Percentiles rank a stretch among this genome's conserved stretches.
These are phyloP conservation scores for Cheilinus undulatus DNA, from an alignment of 2,113 vertebrate species.

Conservation along the genomic window DNA sequence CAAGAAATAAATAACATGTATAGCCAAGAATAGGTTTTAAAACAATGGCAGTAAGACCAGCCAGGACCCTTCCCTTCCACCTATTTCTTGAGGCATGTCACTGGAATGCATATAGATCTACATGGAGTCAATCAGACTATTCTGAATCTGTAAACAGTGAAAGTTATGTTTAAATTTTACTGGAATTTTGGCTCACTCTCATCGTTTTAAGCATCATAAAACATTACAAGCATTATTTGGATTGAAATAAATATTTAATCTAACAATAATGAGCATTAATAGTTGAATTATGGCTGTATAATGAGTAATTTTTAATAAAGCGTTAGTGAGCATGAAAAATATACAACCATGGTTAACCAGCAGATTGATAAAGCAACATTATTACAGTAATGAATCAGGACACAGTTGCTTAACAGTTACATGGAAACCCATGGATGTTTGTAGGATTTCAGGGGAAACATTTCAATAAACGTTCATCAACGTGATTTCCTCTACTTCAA, in stretches of 20 bases:
- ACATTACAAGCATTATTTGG: neutral
- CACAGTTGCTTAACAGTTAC: neutral
- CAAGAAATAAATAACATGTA: constrained; percentile 59
- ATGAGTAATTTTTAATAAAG: no score
- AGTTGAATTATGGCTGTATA: no score
- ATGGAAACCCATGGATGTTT: constrained; percentile 11
- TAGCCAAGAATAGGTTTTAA: constrained; percentile 65
- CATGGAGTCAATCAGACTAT: constrained; percentile 19
- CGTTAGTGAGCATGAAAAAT: neutral
- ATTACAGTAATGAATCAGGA: neutral
- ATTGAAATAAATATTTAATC: neutral
- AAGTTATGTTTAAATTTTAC: neutral
- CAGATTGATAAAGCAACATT: neutral
- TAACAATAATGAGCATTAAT: no score
- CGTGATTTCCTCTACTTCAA: constrained; percentile 34
- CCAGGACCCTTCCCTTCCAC: constrained; percentile 76
- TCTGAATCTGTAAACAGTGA: constrained; percentile 13
- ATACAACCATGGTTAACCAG: neutral
- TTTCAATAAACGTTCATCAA: constrained; percentile 22
- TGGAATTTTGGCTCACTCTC: constrained; percentile 2
- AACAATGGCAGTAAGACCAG: constrained; percentile 70
- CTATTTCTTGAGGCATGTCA: constrained; percentile 59
- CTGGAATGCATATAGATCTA: constrained; percentile 48
- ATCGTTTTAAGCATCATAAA: neutral
- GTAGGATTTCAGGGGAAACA: neutral